These are phyloP conservation scores for Pagrus major DNA, from an alignment of 2,113 vertebrate species.

Conservation along the genomic window DNA sequence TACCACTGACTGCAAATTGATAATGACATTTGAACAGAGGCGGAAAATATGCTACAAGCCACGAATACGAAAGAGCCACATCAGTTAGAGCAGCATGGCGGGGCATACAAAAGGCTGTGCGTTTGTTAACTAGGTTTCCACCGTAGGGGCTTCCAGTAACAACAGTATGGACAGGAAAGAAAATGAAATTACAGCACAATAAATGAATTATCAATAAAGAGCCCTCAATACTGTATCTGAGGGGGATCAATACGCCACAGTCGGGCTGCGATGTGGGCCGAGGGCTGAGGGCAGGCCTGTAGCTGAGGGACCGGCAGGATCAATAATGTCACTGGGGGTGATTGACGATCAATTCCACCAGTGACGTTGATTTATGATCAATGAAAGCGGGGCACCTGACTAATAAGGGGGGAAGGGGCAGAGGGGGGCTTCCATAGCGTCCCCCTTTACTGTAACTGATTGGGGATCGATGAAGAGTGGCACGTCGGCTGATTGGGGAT, in stretches of 20 bases:
- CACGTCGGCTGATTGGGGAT: conserved; percentile 74
- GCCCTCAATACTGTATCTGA: conserved; percentile 78
- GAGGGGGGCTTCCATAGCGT: conserved; percentile 52
- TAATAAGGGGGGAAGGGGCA: conserved; percentile 63
- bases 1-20: conserved; percentile 33
- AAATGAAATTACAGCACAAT: conserved; percentile 84
- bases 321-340: conserved; percentile 76
- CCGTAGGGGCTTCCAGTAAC: conserved; percentile 73
- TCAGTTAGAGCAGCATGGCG: conserved; percentile 20
- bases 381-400: conserved; percentile 69
- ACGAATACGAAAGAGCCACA: conserved; percentile 35
- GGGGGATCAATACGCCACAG: conserved; percentile 72
- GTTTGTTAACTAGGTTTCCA: conserved; percentile 72
- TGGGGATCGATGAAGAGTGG: conserved; percentile 74
- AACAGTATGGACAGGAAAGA: conserved; percentile 75
- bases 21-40: conserved; percentile 46
- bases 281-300: conserved; percentile 53
- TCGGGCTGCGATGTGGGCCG: conserved; percentile 52
- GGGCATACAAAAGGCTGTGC: conserved; percentile 49
- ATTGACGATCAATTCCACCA: conserved; percentile 79
- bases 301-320: conserved; percentile 56
- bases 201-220: conserved; percentile 82
- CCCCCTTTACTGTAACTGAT: conserved; percentile 78
- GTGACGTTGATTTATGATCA: conserved; percentile 81
- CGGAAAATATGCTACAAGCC: conserved; percentile 20